A percentile compares a stretch with the other conserved stretches of the same genome.
Evolutionary conservation across 2,113 vertebrate species (phyloP).

Genomic region (Nothobranchius furzeri): DNA sequence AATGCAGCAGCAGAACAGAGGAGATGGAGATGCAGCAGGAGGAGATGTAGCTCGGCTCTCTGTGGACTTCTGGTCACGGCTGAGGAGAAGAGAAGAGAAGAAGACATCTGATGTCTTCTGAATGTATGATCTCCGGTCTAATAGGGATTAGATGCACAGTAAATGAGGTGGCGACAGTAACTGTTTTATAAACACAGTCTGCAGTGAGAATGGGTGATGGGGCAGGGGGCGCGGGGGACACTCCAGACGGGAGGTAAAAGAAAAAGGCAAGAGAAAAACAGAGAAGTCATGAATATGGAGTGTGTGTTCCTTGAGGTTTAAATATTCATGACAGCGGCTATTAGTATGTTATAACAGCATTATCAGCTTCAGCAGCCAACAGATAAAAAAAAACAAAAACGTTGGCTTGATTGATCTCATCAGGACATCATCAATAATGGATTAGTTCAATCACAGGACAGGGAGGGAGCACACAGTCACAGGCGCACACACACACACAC

Average conservation of each 20-base stretch:
- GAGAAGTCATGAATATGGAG: conserved; percentile 77
- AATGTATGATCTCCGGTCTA: conserved; percentile 13
- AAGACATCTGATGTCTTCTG: conserved; percentile 29
- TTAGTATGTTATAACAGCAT: conserved; percentile 76
- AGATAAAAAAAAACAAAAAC: conserved; percentile 46
- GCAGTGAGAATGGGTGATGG: conserved; percentile 40
- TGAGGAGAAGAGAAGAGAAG: conserved; percentile 16
- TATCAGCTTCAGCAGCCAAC: conserved; percentile 70
- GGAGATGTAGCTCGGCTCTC: conserved; percentile 58
- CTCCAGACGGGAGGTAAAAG: conserved; percentile 31
- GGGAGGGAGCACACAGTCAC: conserved; percentile 39
- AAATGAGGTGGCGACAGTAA: conserved; percentile 22
- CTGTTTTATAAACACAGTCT: conserved; percentile 31
- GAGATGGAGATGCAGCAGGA: conserved; percentile 42
- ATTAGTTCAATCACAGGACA: conserved; percentile 74
- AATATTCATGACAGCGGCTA: conserved; percentile 78
- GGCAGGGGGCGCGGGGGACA: conserved; percentile 28
- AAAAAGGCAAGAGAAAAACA: conserved; percentile 70
- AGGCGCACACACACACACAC: conserved; percentile 29
- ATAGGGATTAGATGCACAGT: conserved; percentile 22
- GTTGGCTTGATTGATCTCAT: conserved; percentile 80
- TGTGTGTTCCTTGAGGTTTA: conserved; percentile 65
- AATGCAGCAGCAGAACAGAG: conserved; percentile 59
- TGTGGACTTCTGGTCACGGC: conserved; percentile 59
- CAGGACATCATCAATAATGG: conserved; percentile 82